Evolutionary conservation across 2,888 invertebrate genomes (phyloP).

Genomic region (Synergus umbraculus): DNA sequence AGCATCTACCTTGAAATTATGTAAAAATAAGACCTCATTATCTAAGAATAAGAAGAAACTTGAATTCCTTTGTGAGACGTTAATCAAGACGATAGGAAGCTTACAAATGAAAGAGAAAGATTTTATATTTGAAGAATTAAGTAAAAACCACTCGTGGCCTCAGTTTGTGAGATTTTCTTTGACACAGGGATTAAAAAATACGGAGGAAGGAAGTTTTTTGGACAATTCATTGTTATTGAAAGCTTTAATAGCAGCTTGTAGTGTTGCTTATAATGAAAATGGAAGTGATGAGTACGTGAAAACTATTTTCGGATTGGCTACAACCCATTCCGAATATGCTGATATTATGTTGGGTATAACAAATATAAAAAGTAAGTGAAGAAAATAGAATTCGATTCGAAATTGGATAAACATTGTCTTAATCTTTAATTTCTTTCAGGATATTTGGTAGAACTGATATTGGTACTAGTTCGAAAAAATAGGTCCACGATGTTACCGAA

Average conservation of each 20-base stretch:
- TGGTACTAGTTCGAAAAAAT: constrained; percentile 82
- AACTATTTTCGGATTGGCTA: constrained; percentile 85
- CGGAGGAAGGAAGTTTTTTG: constrained; percentile 68
- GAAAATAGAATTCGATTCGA: constrained; percentile 19
- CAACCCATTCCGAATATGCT: constrained; percentile 87
- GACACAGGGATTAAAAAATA: constrained; percentile 82
- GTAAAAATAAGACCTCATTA: constrained; percentile 65
- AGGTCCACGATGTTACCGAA: constrained; percentile 82
- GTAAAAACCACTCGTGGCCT: constrained; percentile 69
- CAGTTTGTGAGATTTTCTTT: constrained; percentile 79
- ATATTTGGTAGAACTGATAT: constrained; percentile 83
- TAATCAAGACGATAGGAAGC: constrained; percentile 56
- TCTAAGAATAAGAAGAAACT: constrained; percentile 66
- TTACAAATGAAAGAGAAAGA: constrained; percentile 56
- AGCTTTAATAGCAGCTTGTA: constrained; percentile 80
- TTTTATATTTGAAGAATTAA: constrained; percentile 63
- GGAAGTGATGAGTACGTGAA: constrained; percentile 78
- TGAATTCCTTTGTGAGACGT: constrained; percentile 59
- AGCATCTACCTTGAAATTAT: constrained; percentile 66
- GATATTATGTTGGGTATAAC: constrained; percentile 82
- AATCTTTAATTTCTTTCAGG: constrained; percentile 73
- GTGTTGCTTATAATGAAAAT: constrained; percentile 80
- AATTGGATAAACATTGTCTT: constrained; percentile 24
- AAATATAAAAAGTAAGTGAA: constrained; percentile 68
- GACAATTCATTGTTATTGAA: constrained; percentile 79